Evolutionary conservation across 2,113 vertebrate species (phyloP), one percentile per base, ranked within the genome.

Genomic region (Xiphophorus hellerii): DNA sequence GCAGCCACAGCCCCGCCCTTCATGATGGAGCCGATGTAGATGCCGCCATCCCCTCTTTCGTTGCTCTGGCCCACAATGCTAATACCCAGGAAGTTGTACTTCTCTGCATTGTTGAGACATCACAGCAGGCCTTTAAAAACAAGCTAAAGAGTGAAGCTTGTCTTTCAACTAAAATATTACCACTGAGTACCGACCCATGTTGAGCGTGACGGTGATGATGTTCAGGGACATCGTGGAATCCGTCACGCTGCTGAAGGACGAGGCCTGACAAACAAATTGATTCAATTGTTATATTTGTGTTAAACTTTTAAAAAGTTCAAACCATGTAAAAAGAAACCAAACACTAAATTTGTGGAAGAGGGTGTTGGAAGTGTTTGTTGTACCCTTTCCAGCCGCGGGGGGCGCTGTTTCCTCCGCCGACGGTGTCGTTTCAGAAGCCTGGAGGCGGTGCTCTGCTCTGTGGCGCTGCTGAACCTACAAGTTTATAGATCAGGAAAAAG

Each of bases 11-110:
- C 96, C 3, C 96, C 96, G 0, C 96, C 96, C 85, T 97, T 97
- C 96, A 97, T 97, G 83, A 97, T 97, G 77, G 96, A 97, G 65
- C 96, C 96, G 0, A 97, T 97, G 88, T 97, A 97, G 90, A 97
- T 97, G 66, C 96, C 96, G 13, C 96, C 96, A 0, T 97, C 96
- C 0, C 96, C 96, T 22, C 96, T 86, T 81, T 97, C 96, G 1
- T 96, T 97, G 88, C 96, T 97, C 86, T 97, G 96, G 17, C 96
- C 96, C 82, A 97, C 96, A 5, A 97, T 97, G 89, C 96, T 97
- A 87, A 97, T 97, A 72, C 96, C 96, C 91, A 97, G 82, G 88
- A 97, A 97, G 87, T 97, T 97, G 92, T 97, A 97, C 86, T 97
- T 97, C 89, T 97, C 96, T 97, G 88, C 62, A n/a, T 74, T 54